Conservation (phyloP, 2,797 vertebrate genomes). For the Podarcis lilfordi region DNA sequence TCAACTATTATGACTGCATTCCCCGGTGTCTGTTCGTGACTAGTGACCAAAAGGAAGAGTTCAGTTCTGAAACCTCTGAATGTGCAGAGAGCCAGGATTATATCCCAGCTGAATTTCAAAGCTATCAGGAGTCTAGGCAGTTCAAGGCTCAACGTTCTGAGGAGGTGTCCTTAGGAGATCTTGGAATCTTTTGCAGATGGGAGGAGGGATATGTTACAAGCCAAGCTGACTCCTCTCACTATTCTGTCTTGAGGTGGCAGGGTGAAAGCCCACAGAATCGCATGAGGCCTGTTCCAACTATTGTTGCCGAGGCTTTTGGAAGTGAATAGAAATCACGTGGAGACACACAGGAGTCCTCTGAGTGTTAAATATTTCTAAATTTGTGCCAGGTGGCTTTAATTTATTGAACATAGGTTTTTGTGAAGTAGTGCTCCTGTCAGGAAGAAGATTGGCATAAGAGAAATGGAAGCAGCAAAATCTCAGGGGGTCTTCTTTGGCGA, state of each 20-base stretch:
- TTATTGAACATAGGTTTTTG: slow-evolving; percentile 79
- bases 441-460: slow-evolving; percentile 79
- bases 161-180: slow-evolving; percentile 69
- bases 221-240: slow-evolving; percentile 46
- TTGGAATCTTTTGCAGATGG: slow-evolving; percentile 60
- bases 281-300: slow-evolving; percentile 58
- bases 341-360: slow-evolving; percentile 60
- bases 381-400: slow-evolving; percentile 73
- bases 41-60: slow-evolving; percentile 65
- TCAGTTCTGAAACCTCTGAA: slow-evolving; percentile 57
- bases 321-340: slow-evolving; percentile 71
- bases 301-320: slow-evolving; percentile 60
- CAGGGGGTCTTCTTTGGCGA: slow-evolving; percentile 83
- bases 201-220: slow-evolving; percentile 46
- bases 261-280: slow-evolving; percentile 24
- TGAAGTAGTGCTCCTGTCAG: slow-evolving; percentile 77
- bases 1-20: slow-evolving; percentile 67
- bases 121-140: slow-evolving; percentile 73
- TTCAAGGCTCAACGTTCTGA: slow-evolving; percentile 71
- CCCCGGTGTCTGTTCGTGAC: slow-evolving; percentile 61
- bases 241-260: not conserved
- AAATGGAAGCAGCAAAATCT: slow-evolving; percentile 82
- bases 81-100: slow-evolving; percentile 64
- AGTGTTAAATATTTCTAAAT: slow-evolving; percentile 73
- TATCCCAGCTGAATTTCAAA: slow-evolving; percentile 76